Evolutionary conservation across 2,797 vertebrate species (phyloP).

Genomic region (Salmo trutta): DNA sequence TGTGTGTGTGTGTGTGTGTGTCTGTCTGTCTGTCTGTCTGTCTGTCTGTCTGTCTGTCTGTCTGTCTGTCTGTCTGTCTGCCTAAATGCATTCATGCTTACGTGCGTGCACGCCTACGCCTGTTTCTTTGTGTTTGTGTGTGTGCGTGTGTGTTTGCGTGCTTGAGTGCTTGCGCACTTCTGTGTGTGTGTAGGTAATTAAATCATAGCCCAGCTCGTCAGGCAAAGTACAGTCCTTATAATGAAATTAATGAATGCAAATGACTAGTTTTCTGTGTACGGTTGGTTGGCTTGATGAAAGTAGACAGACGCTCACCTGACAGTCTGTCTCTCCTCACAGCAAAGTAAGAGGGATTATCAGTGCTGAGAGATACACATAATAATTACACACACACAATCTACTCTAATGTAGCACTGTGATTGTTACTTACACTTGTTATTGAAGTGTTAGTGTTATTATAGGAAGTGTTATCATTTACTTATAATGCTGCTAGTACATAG

Average conservation of each 20-base stretch:
- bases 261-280: conserved; percentile 53
- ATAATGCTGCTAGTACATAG: no score
- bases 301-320: conserved; percentile 16
- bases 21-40: no score
- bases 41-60: no score
- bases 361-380: background rate
- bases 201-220: conserved; percentile 73
- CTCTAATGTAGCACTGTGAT: no score
- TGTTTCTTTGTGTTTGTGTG: background rate
- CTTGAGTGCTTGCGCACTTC: conserved; percentile 32
- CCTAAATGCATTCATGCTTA: conserved; percentile 24
- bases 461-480: no score
- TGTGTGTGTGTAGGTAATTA: conserved; percentile 76
- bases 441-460: background rate
- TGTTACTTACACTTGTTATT: background rate
- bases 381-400: background rate
- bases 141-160: conserved; percentile 59
- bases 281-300: conserved; percentile 48
- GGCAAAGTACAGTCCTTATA: conserved; percentile 55
- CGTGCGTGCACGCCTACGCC: conserved; percentile 43
- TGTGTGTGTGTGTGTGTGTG: no score
- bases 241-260: conserved; percentile 63
- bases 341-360: background rate
- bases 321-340: conserved; percentile 13
- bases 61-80: conserved; percentile 48